These are phyloP conservation scores for Cossypha heuglini DNA, from an alignment of 2,797 vertebrate species.

Conservation along the genomic window DNA sequence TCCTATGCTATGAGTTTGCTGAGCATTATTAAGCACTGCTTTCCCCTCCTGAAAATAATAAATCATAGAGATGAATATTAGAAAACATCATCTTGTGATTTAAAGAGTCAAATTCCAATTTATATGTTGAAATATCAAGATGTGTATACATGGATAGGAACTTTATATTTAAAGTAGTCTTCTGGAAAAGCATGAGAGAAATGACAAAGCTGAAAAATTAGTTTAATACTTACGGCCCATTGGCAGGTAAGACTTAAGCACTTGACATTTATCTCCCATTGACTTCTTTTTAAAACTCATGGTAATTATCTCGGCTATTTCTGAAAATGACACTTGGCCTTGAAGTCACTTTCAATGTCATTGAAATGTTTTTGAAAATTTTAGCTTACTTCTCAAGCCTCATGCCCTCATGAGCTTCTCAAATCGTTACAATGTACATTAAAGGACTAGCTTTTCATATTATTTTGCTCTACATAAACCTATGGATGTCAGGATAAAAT, in stretches of 20 bases:
- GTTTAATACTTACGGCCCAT: neutral
- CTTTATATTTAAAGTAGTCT: neutral
- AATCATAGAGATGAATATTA: neutral
- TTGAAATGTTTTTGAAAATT: neutral
- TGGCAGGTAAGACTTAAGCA: neutral
- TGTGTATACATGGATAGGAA: neutral
- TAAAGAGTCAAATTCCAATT: neutral
- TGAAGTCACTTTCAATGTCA: neutral
- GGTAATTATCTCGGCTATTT: neutral
- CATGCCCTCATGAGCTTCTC: neutral
- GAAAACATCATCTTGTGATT: neutral
- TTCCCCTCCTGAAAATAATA: neutral
- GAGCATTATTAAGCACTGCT: neutral
- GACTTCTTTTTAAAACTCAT: neutral
- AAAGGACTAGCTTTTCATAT: neutral
- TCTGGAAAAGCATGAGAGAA: neutral
- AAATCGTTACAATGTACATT: neutral
- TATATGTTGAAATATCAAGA: neutral
- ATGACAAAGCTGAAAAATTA: neutral
- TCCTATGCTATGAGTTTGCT: neutral
- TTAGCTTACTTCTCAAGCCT: neutral
- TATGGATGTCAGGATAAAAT: neutral
- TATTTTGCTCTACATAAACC: neutral
- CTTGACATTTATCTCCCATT: neutral
- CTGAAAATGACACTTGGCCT: neutral